Base-by-base conservation (phyloP, 2,113 vertebrate species). In the Pteropus alecto region DNA sequence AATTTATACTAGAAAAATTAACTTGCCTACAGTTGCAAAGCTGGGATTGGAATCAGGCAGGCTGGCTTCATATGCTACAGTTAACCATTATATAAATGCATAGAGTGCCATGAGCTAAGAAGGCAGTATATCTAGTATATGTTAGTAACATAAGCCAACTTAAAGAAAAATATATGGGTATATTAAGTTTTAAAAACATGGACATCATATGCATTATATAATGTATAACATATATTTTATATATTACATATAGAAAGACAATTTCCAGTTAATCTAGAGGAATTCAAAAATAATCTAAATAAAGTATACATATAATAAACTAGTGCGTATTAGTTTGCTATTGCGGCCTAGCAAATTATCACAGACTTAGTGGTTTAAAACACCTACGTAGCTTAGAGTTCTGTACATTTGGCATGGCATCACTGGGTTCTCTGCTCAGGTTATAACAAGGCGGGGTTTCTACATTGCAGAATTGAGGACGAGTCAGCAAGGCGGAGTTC, bases 221-320 rank as follows among this genome's bases (percentile, higher is more conserved):
- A 74, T 33, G 7, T 79, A 38, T 79, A 79, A 58, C 38, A 79
- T 26, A 38, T n/a, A n/a, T 41, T 28, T 30, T 35, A 43, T 13
- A 22, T 21, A 16, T 70, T 68, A 19, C 16, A 41, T 41, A 79
- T 26, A 35, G 48, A 68, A 1, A 77, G 16, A 60, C 12, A 73
- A n/a, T 70, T 41, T 70, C 71, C 81, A 91, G 16, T n/a, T 8
- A 81, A n/a, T 71, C 10, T 58, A 71, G 12, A 61, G 2, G 16
- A 54, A 83, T 70, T 91, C 7, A 56, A 68, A 60, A 60, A 48
- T 78, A 84, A 91, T 35, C 9, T 26, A 79, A 74, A 81, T 15
- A 51, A 51, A 51, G 15, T 51, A 51, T 51, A 51, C 51, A 51
- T 15, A 51, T 12, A 81, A 51, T 74, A 54, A 48, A n/a, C 26